These are phyloP conservation scores for Ibidorhyncha struthersii DNA, from an alignment of 2,113 vertebrate genomes.

Conservation along the genomic window DNA sequence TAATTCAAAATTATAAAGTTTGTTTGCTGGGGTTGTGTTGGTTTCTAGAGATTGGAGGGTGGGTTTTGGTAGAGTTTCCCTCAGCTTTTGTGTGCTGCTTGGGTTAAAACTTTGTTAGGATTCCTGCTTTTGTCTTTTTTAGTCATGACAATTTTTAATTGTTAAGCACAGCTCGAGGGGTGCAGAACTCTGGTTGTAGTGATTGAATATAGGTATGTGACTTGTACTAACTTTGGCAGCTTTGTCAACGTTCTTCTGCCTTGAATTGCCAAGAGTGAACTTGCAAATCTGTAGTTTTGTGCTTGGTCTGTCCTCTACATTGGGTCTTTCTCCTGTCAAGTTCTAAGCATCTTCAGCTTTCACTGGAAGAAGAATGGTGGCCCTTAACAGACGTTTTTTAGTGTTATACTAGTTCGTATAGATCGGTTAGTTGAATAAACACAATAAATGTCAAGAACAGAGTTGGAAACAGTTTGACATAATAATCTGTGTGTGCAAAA, in stretches of 20 bases:
- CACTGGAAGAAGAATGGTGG: neutral
- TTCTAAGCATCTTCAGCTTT: neutral
- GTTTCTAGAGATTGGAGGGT: neutral
- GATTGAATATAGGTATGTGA: neutral
- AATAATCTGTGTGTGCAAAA: neutral
- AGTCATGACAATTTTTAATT: neutral
- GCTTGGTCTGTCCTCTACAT: neutral
- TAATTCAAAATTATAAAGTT: neutral
- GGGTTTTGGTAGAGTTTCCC: neutral
- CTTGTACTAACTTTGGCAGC: neutral
- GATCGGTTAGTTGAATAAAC: neutral
- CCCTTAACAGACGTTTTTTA: neutral
- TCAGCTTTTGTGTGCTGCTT: neutral
- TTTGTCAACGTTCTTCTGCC: neutral
- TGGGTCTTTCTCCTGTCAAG: neutral
- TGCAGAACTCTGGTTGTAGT: neutral
- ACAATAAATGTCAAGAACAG: neutral
- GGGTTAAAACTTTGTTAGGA: neutral
- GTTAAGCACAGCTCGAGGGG: neutral
- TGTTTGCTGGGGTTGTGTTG: neutral
- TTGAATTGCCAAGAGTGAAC: neutral
- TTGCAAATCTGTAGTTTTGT: neutral
- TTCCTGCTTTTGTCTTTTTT: slow-evolving; percentile 3
- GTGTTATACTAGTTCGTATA: neutral
- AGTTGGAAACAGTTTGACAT: neutral